Base-by-base conservation (phyloP, 1,140 invertebrate genomes). In the Papilio polyxenes region DNA sequence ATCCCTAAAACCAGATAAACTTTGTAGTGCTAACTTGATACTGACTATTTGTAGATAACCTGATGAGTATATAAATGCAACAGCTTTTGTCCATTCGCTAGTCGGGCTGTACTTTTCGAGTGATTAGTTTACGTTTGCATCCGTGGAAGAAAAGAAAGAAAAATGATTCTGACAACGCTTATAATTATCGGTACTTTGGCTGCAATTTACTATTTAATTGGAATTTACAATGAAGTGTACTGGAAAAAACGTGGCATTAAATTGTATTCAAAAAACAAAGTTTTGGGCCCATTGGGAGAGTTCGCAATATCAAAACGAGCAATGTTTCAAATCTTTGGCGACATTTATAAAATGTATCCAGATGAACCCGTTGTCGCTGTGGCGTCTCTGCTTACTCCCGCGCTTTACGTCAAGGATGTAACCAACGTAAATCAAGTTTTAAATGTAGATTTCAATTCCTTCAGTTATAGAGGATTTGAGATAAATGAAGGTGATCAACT, bases 181-280 rank as follows among this genome's bases (percentile, higher is more conserved):
- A 65, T 65, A 23, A 65, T 65, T 10, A 23, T 23, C 17, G 59
- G 59, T 23, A 20, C 20, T 65, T 65, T 65, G 20, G 23, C n/a
- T 65, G 20, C 20, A 10, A 65, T 65, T 65, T 65, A 65, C 20
- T 65, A 65, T 65, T 65, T 65, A 65, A 65, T 65, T 65, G 59
- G 59, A 31, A 8, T 65, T 23, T 65, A 65, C 20, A 65, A 65
- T 23, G 59, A 85, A 79, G 7, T n/a, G 0, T 86, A 87, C 31
- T 87, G 86, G 85, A 87, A 82, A 9, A 86, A 82, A 78, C 81
- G 83, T 8, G 83, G 83, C 5, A 83, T 88, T 9, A 56, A 13
- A 5, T 89, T 84, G 53, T 69, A 85, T 13, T 37, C 37, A 7
- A 84, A 80, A 31, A 87, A 86, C 9, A 89, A 84, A 83, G 75